Evolutionary conservation across 1,140 invertebrate genomes (phyloP).

Genomic region (Antheraea mylitta): DNA sequence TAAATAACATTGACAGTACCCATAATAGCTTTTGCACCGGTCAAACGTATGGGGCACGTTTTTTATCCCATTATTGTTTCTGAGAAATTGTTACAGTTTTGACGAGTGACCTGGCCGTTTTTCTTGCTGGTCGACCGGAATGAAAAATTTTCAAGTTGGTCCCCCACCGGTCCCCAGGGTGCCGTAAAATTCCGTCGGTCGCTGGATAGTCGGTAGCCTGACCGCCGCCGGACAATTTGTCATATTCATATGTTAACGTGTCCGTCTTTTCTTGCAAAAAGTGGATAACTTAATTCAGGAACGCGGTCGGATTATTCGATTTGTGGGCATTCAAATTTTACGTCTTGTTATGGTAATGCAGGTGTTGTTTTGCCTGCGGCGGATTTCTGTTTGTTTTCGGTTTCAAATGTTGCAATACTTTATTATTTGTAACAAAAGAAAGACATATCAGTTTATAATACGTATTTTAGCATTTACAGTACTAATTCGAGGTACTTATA

Average conservation of each 20-base stretch:
- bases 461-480: no score
- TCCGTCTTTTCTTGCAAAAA: constrained; percentile 76
- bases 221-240: constrained; percentile 72
- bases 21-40: constrained; percentile 71
- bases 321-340: constrained; percentile 76
- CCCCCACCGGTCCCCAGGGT: constrained; percentile 58
- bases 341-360: constrained; percentile 76
- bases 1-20: constrained; percentile 76
- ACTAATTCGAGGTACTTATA: no score
- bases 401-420: neutral
- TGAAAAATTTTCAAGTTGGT: constrained; percentile 75
- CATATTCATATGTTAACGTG: constrained; percentile 78
- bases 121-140: constrained; percentile 66
- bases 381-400: constrained; percentile 35
- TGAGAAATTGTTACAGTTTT: constrained; percentile 78
- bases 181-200: constrained; percentile 69
- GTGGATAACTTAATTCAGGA: constrained; percentile 73
- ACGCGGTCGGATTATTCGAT: constrained; percentile 60
- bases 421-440: neutral
- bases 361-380: constrained; percentile 62
- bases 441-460: neutral
- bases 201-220: constrained; percentile 49
- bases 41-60: constrained; percentile 50
- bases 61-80: constrained; percentile 76
- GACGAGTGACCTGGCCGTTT: constrained; percentile 73